Conservation (phyloP, 1,140 invertebrate genomes). For the Zaprionus inermis region DNA sequence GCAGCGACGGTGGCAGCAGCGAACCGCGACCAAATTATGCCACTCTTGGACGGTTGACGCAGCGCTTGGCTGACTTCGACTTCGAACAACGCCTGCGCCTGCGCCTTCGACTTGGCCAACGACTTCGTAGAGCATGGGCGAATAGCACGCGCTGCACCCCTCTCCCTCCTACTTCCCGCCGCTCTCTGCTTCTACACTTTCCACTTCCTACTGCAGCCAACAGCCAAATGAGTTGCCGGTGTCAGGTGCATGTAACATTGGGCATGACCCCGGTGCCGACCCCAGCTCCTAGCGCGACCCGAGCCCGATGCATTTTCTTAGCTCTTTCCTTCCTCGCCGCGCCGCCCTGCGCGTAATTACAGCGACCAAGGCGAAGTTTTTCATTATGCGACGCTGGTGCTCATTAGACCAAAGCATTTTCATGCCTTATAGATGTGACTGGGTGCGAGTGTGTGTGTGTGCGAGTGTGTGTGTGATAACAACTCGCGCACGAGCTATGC, state of each 20-base stretch:
- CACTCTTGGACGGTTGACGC: slow-evolving; percentile 51
- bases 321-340: neutral
- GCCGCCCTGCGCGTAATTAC: slow-evolving; percentile 61
- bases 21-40: slow-evolving; percentile 78
- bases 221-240: slow-evolving; percentile 69
- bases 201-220: slow-evolving; percentile 65
- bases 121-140: slow-evolving; percentile 44
- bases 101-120: slow-evolving; percentile 20
- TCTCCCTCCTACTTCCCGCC: slow-evolving; percentile 29
- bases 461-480: slow-evolving; percentile 40
- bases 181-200: slow-evolving; percentile 49
- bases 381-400: slow-evolving; percentile 67
- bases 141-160: slow-evolving; percentile 62
- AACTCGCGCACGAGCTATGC: slow-evolving; percentile 70
- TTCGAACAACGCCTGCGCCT: slow-evolving; percentile 27
- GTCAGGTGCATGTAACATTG: slow-evolving; percentile 67
- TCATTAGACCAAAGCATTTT: slow-evolving; percentile 79
- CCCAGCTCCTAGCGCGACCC: slow-evolving; percentile 31
- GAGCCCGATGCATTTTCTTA: slow-evolving; percentile 61
- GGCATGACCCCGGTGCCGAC: slow-evolving; percentile 58
- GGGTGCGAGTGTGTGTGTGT: slow-evolving; percentile 36
- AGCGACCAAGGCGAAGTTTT: slow-evolving; percentile 72
- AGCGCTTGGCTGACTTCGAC: slow-evolving; percentile 69
- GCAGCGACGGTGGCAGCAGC: slow-evolving; percentile 43
- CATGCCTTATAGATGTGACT: slow-evolving; percentile 44